Conservation (phyloP, 2,113 vertebrate genomes). For the Pterocles orientalis region DNA sequence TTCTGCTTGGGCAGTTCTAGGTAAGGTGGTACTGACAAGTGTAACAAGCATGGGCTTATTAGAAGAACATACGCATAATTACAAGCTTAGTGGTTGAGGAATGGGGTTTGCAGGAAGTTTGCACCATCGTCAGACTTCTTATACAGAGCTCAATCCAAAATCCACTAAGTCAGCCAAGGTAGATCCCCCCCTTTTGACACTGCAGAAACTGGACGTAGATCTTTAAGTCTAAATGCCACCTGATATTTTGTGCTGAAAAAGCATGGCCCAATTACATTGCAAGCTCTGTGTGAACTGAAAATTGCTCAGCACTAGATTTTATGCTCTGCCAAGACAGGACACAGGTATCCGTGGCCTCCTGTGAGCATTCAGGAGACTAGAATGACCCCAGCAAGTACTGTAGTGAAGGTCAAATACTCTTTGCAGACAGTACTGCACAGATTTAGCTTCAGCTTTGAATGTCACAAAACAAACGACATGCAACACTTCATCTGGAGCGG, state of each 20-base stretch:
- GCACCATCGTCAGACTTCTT: not conserved
- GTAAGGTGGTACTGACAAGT: not conserved
- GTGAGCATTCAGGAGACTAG: constrained; percentile 26
- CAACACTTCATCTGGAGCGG: not conserved
- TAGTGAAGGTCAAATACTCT: constrained; percentile 53
- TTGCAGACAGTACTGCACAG: not conserved
- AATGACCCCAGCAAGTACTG: constrained; percentile 43
- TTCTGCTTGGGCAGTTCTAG: not conserved
- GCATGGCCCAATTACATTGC: not conserved
- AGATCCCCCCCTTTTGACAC: not conserved
- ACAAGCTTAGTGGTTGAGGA: not conserved
- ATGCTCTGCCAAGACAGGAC: constrained; percentile 6
- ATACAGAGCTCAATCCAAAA: not conserved
- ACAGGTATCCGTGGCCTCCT: not conserved
- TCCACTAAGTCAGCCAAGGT: not conserved
- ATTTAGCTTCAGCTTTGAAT: constrained; percentile 36
- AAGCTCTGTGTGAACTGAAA: not conserved
- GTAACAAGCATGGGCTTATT: not conserved
- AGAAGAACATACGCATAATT: not conserved
- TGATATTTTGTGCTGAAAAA: not conserved
- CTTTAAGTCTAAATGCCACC: not conserved
- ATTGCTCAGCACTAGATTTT: not conserved
- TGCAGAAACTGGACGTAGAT: not conserved
- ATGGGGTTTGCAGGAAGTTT: not conserved
- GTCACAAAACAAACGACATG: not conserved